Conservation (phyloP, 1,140 invertebrate genomes). For the Diorhabda sublineata region DNA sequence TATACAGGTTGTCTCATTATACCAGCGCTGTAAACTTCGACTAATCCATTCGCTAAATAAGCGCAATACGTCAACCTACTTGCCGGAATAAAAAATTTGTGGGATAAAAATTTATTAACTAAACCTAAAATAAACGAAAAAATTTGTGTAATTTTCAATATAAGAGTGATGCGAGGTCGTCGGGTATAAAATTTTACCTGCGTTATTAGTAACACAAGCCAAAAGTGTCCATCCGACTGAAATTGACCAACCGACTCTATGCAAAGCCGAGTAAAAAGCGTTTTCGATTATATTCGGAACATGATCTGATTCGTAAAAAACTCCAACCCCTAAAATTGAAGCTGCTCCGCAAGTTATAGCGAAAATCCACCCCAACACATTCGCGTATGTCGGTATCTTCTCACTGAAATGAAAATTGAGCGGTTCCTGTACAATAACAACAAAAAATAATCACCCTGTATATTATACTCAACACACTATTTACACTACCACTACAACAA, state of each 20-base stretch:
- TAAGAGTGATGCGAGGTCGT: background rate
- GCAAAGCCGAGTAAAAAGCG: conserved; percentile 61
- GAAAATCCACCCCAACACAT: conserved; percentile 56
- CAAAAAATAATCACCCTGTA: too few species aligned
- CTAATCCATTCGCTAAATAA: conserved; percentile 64
- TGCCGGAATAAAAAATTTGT: conserved; percentile 60
- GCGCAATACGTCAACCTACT: conserved; percentile 66
- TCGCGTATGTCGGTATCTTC: conserved; percentile 49
- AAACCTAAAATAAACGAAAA: conserved; percentile 46
- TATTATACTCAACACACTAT: background rate
- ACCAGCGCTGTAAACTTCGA: conserved; percentile 59
- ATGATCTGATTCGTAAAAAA: conserved; percentile 60
- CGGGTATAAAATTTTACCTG: conserved; percentile 48
- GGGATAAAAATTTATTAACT: conserved; percentile 58
- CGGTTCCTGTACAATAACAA: too few species aligned
- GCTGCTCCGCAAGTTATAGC: conserved; percentile 52
- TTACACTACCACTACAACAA: background rate
- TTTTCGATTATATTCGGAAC: conserved; percentile 56
- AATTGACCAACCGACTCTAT: conserved; percentile 62
- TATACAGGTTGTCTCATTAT: conserved; percentile 53
- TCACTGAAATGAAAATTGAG: conserved; percentile 45
- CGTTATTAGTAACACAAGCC: conserved; percentile 66
- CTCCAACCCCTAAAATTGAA: conserved; percentile 56
- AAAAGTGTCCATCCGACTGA: conserved; percentile 67
- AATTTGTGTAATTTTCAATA: background rate